A percentile compares a stretch with the other conserved stretches of the same genome.
These are phyloP conservation scores for Austrofundulus limnaeus DNA, from an alignment of 2,113 vertebrate species.

Conservation along the genomic window DNA sequence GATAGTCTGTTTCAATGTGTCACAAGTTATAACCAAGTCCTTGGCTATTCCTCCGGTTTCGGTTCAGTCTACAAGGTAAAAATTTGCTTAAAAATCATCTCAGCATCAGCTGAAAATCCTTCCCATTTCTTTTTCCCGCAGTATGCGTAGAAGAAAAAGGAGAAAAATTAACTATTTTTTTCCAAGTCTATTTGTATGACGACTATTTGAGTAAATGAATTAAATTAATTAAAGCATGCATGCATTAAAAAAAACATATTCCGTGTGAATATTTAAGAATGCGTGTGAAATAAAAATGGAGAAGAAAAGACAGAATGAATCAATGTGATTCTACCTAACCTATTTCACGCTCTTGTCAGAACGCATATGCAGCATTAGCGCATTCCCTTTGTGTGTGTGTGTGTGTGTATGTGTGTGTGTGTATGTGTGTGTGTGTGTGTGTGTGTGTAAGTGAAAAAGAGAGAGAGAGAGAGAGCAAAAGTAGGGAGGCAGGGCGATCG, in stretches of 20 bases:
- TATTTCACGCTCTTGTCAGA: slow-evolving; percentile 72
- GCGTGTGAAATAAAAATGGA: slow-evolving; percentile 20
- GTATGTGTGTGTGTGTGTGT: slow-evolving; percentile 45
- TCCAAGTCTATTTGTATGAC: no score
- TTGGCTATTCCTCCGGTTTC: slow-evolving; percentile 43
- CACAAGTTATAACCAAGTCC: slow-evolving; percentile 50
- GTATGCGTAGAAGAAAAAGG: no score
- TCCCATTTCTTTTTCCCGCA: neutral
- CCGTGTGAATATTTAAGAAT: neutral
- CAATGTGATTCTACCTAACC: slow-evolving; percentile 75
- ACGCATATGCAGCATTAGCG: slow-evolving; percentile 57
- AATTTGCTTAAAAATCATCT: slow-evolving; percentile 34
- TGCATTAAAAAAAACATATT: slow-evolving; percentile 10
- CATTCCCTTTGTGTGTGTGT: no score
- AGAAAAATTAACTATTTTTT: no score
- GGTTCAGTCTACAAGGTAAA: slow-evolving; percentile 25
- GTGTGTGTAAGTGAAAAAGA: neutral
- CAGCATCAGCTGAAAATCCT: slow-evolving; percentile 25
- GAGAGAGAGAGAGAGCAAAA: slow-evolving; percentile 45
- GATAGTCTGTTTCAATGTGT: slow-evolving; percentile 39
- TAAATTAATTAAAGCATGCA: neutral
- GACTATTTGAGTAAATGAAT: neutral
- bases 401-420: slow-evolving; percentile 46
- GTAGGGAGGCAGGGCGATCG: slow-evolving; percentile 49
- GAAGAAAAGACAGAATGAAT: slow-evolving; percentile 53